These are phyloP conservation scores for Rallus limicola DNA, from an alignment of 2,113 vertebrate genomes.

Conservation along the genomic window DNA sequence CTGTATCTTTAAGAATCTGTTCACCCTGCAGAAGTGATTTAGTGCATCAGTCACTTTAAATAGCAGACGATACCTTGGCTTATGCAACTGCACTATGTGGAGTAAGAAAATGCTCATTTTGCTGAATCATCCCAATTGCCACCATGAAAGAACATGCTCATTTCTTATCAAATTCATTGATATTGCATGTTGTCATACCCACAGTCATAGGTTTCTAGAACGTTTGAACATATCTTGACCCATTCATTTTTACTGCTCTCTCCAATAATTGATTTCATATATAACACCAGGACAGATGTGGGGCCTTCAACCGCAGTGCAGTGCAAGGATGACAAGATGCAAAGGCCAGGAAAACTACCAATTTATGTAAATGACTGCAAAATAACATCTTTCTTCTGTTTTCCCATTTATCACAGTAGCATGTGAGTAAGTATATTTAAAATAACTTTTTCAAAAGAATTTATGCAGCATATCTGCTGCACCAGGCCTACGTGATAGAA, in stretches of 20 bases:
- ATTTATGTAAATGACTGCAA: background rate
- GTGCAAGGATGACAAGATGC: background rate
- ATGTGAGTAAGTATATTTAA: background rate
- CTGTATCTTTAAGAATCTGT: background rate
- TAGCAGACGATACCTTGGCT: background rate
- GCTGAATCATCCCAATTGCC: background rate
- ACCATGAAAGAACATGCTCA: background rate
- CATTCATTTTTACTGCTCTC: background rate
- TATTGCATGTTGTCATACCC: background rate
- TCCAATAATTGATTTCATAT: background rate
- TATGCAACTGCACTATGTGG: background rate
- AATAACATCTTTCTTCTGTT: background rate
- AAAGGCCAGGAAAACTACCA: background rate
- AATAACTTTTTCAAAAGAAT: background rate
- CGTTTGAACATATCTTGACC: background rate
- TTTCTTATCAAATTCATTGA: background rate
- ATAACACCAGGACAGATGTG: background rate
- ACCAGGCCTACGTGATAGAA: rapidly evolving
- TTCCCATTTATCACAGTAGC: background rate
- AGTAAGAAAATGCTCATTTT: background rate
- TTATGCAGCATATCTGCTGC: background rate
- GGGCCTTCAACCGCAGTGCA: background rate
- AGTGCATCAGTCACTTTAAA: background rate
- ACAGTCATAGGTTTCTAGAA: background rate
- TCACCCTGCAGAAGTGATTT: background rate